These are phyloP conservation scores for Corbicula japonica DNA, from an alignment of 2,888 invertebrate species.

Conservation along the genomic window DNA sequence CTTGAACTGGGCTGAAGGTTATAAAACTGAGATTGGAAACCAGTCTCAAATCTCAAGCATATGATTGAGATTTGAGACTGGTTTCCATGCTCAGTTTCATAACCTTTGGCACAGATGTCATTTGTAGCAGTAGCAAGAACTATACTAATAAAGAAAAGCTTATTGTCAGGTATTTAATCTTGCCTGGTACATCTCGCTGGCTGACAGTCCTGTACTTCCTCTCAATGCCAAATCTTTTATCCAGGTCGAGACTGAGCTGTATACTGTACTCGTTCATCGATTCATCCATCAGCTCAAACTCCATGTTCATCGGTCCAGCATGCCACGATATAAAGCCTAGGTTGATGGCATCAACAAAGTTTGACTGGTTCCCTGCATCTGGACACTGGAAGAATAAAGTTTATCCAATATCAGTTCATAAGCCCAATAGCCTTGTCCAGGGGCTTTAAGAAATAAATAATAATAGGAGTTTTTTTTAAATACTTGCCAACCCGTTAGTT, in stretches of 20 bases:
- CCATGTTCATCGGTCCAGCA: conserved; percentile 85
- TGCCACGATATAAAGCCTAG: conserved; percentile 83
- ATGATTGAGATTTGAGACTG: no score
- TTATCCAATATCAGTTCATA: not conserved
- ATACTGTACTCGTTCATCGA: conserved; percentile 76
- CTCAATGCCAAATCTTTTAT: conserved; percentile 75
- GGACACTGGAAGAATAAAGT: conserved; percentile 79
- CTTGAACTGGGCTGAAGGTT: no score
- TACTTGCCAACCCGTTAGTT: not conserved
- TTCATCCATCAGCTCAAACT: conserved; percentile 79
- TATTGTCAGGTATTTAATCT: no score
- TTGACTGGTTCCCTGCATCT: conserved; percentile 57
- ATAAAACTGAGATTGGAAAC: no score
- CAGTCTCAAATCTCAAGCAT: no score
- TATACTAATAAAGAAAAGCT: no score
- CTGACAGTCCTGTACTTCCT: conserved; percentile 78
- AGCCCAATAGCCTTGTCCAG: not conserved
- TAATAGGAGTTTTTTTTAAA: not conserved
- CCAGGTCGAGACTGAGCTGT: conserved; percentile 78
- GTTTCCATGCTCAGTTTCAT: no score
- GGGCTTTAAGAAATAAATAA: not conserved
- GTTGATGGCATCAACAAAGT: conserved; percentile 74
- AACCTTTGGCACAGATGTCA: no score
- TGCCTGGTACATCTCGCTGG: conserved; percentile 85
- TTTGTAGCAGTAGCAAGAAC: no score